Evolutionary conservation across 2,113 vertebrate species (phyloP).

Genomic region (Triplophysa tibetana): DNA sequence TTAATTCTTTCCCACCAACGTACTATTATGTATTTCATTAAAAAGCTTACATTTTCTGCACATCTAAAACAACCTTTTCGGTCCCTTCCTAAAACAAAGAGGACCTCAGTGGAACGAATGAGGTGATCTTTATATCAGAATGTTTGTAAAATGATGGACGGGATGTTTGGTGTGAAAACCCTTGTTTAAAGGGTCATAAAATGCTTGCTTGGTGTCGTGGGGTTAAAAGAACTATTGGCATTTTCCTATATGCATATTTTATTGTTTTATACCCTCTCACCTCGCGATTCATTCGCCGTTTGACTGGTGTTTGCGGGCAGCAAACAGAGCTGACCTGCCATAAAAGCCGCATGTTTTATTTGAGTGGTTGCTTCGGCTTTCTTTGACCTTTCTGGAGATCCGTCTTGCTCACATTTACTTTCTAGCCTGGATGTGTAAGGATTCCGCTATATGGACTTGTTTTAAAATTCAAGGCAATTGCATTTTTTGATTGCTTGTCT

Average conservation of each 20-base stretch:
- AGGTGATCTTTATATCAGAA: constrained; percentile 7
- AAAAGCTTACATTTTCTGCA: constrained; percentile 21
- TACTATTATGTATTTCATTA: neutral
- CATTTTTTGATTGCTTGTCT: neutral
- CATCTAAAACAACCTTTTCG: constrained; percentile 5
- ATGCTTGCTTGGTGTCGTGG: constrained; percentile 60
- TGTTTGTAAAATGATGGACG: constrained; percentile 40
- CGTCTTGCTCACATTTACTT: neutral
- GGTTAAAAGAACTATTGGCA: constrained; percentile 61
- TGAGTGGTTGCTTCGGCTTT: constrained; percentile 2
- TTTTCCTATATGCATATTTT: constrained; percentile 77
- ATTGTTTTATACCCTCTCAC: constrained; percentile 78
- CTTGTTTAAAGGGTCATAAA: constrained; percentile 54
- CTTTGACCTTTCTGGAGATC: constrained; percentile 24
- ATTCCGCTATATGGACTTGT: neutral
- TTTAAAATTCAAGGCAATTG: neutral
- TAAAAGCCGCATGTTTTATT: constrained; percentile 68
- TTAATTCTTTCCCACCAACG: too few species aligned
- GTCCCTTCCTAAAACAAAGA: constrained; percentile 27
- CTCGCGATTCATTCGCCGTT: constrained; percentile 74
- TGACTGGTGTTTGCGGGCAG: constrained; percentile 79
- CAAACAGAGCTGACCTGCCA: constrained; percentile 79
- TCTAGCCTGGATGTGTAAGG: neutral
- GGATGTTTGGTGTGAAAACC: constrained; percentile 39
- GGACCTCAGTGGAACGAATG: constrained; percentile 59